Evolutionary conservation across 2,888 invertebrate species (phyloP).

Genomic region (Chymomyza procnemis): DNA sequence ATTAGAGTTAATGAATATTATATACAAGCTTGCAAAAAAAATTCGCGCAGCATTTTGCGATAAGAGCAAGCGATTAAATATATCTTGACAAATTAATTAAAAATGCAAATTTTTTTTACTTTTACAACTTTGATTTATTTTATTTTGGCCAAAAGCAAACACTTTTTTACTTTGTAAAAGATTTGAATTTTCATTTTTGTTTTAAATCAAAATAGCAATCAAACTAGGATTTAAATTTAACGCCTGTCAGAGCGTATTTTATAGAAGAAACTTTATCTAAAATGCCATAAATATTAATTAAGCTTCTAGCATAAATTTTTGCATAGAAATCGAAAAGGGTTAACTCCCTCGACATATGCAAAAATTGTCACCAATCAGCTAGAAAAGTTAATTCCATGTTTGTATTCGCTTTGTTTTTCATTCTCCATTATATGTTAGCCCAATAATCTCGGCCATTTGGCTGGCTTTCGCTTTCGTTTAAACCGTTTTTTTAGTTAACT

Average conservation of each 20-base stretch:
- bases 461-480: slow-evolving; percentile 14
- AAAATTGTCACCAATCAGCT: slow-evolving; percentile 21
- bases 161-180: background rate
- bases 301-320: slow-evolving; percentile 3
- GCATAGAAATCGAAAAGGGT: slow-evolving; percentile 14
- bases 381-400: slow-evolving; percentile 1
- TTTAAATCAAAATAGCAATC: background rate
- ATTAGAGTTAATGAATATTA: too few relatives aligned
- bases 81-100: background rate
- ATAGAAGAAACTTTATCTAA: slow-evolving; percentile 43
- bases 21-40: too few relatives aligned
- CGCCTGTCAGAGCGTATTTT: slow-evolving; percentile 9
- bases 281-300: slow-evolving; percentile 1
- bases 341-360: slow-evolving; percentile 49
- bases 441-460: background rate
- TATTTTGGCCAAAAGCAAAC: background rate
- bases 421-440: slow-evolving; percentile 34
- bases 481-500: slow-evolving; percentile 5
- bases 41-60: too few relatives aligned
- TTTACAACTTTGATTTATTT: slow-evolving; percentile 14
- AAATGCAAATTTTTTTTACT: slow-evolving; percentile 18
- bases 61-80: background rate
- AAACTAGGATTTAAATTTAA: background rate
- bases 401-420: slow-evolving; percentile 22
- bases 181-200: background rate